Evolutionary conservation across 2,113 vertebrate genomes (phyloP).

Genomic region (Furnarius figulus): DNA sequence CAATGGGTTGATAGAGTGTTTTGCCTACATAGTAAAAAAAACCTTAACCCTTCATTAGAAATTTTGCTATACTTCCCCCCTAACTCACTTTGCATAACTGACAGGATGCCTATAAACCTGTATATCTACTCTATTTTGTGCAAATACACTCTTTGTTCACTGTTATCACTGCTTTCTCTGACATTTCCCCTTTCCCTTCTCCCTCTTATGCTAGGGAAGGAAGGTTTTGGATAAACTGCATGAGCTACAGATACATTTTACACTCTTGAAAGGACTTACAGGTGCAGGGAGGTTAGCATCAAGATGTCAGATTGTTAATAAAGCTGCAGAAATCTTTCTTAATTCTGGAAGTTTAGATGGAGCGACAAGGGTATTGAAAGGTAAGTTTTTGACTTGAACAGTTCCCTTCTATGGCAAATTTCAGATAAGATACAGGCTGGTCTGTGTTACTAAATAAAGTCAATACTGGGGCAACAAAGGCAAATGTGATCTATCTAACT

Average conservation of each 20-base stretch:
- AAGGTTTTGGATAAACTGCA: constrained; percentile 83
- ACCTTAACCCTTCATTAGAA: not conserved
- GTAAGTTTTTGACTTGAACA: constrained; percentile 69
- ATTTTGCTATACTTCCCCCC: not conserved
- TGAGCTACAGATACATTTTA: constrained; percentile 80
- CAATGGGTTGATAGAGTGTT: not conserved
- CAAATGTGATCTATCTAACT: not conserved
- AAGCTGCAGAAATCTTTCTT: constrained; percentile 88
- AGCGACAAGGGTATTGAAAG: constrained; percentile 83
- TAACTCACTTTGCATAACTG: not conserved
- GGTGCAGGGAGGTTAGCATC: constrained; percentile 78
- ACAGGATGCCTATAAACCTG: not conserved
- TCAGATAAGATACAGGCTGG: not conserved
- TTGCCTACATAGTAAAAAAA: not conserved
- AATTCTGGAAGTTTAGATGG: constrained; percentile 83
- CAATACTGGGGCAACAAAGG: not conserved
- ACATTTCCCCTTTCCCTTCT: not conserved
- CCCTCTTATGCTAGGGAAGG: constrained; percentile 76
- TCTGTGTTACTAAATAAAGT: not conserved
- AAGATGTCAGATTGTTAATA: constrained; percentile 86
- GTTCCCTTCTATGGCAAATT: not conserved
- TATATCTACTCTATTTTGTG: not conserved
- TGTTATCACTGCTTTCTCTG: not conserved
- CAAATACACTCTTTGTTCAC: not conserved
- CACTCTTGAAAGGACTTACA: constrained; percentile 83